phyloP scores from a whole-genome alignment of 2,888 invertebrate species.

The Clusia tigrina region DNA sequence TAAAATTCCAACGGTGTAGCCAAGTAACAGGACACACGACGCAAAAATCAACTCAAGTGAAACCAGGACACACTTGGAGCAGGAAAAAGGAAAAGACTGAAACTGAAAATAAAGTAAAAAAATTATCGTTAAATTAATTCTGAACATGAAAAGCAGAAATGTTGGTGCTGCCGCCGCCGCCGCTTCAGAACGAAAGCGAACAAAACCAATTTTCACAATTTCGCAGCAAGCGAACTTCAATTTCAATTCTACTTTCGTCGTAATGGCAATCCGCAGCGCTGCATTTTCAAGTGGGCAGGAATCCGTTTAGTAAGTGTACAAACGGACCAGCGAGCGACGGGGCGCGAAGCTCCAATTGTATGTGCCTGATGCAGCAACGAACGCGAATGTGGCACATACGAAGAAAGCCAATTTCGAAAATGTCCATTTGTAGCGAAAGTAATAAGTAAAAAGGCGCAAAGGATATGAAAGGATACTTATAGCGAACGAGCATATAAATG shows the following conservation, averaged over 20 bases:
- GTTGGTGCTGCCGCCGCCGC: background rate
- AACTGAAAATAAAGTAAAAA: conserved; percentile 5
- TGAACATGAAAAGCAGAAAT: background rate
- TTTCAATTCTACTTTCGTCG: background rate
- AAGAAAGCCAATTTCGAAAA: conserved; percentile 24
- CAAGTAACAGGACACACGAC: background rate
- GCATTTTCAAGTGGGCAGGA: background rate
- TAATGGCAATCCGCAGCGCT: background rate
- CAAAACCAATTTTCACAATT: background rate
- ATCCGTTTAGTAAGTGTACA: too few species aligned
- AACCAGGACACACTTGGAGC: background rate
- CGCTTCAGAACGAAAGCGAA: too few species aligned
- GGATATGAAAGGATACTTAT: background rate
- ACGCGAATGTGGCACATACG: background rate
- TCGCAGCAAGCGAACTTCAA: background rate
- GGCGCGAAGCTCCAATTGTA: background rate
- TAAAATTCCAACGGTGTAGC: conserved; percentile 7
- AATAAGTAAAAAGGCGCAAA: conserved; percentile 4
- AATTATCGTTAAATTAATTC: conserved; percentile 10
- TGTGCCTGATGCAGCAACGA: background rate
- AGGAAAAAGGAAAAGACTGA: background rate
- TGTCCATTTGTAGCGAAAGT: conserved; percentile 15
- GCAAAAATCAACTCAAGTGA: conserved; percentile 1
- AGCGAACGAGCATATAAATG: background rate
- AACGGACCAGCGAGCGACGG: too few species aligned